phyloP scores from a whole-genome alignment of 2,113 vertebrate species.

The Cyanoliseus patagonus region DNA sequence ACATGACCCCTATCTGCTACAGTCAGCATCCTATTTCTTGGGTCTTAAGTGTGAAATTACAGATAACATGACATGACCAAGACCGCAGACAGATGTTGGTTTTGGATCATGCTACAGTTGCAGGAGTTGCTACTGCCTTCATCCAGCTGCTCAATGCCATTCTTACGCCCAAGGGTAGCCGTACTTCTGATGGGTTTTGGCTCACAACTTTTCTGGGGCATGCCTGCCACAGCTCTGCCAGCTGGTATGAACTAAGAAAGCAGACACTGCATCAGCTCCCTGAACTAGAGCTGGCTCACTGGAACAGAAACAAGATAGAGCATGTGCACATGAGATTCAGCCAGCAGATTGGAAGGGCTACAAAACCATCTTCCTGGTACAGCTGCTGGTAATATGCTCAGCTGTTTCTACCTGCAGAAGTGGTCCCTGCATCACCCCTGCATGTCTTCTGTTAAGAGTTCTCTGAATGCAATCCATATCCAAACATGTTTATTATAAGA shows the following conservation, averaged over 20 bases:
- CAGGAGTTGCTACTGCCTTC: not conserved
- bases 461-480: not conserved
- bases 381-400: not conserved
- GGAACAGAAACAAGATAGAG: not conserved
- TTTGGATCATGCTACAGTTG: rapidly evolving
- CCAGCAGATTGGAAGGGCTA: not conserved
- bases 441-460: not conserved
- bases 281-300: not conserved
- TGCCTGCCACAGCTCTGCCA: not conserved
- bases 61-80: not conserved
- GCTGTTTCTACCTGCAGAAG: not conserved
- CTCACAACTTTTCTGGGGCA: rapidly evolving
- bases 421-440: not conserved
- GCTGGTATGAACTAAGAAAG: not conserved
- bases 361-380: not conserved
- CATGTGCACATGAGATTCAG: rapidly evolving
- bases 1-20: not conserved
- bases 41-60: not conserved
- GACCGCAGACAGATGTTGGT: not conserved
- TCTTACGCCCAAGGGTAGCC: not conserved
- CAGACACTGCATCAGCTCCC: not conserved
- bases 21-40: not conserved
- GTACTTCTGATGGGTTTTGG: not conserved
- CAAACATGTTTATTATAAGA: not conserved
- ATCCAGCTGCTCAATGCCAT: not conserved